Evolutionary conservation across 1,140 invertebrate species (phyloP), one percentile per base, ranked within the genome.

Genomic region (Pseudomyrmex concolor): DNA sequence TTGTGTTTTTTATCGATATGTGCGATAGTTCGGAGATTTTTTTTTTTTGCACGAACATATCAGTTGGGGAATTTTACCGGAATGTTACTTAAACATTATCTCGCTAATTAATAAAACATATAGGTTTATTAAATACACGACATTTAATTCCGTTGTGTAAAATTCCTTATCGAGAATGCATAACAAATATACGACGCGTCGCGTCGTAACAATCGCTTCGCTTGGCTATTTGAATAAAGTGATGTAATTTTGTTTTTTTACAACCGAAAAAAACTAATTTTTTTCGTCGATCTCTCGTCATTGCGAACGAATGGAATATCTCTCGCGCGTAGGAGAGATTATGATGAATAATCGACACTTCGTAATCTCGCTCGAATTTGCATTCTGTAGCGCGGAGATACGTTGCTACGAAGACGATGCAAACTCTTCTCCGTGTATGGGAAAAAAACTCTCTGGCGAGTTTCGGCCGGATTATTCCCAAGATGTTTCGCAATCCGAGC

Each of bases 111-210:
- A 34, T 7, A 34, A 34, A 34, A 7, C 34, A 0, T 34, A 7
- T 34, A 34, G 34, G 5, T 34, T 34, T 34, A 34, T 34, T 34
- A 4, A 59, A 59, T 10, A 12, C 43, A 13, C 7, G 22, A 10
- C 22, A 22, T n/a, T 1, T 9, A 43, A 22, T 76, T 51, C n/a
- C n/a, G 45, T 13, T n/a, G 34, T 50, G n/a, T 51, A 54, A 54
- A 76, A n/a, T 50, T 0, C 48, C 8, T 10, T 13, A 8, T 70
- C 55, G 9, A 51, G 2, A 73, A 60, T 17, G 72, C 17, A 66
- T 66, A 76, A 76, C 45, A 76, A 13, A 64, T 54, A 66, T 66
- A 43, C 12, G 34, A 73, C 34, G n/a, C 19, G 50, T 54, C 62
- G 22, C 62, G 22, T 45, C 19, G 17, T 62, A 73, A 73, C 12